Evolutionary conservation across 2,888 invertebrate species (phyloP), one percentile per base, ranked within the genome.

Genomic region (Colletes collaris): DNA sequence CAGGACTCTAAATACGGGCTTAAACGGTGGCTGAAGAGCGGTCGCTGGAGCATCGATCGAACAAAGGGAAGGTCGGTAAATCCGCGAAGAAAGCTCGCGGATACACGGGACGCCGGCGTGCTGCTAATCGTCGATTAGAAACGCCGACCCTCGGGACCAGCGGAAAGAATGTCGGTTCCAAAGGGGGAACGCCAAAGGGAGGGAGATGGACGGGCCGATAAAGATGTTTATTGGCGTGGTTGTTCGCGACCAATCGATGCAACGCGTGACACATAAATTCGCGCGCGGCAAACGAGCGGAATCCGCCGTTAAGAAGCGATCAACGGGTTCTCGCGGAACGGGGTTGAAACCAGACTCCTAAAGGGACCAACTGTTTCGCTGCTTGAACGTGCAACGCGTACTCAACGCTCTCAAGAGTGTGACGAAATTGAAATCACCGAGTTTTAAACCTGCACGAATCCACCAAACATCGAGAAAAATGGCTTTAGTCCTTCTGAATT

Each of bases 41-140:
- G n/a, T 56, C 13, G 16, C 13, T 37, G 10, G 11, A 11, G 40
- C 50, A 19, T 16, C 8, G 49, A 49, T 37, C 5, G 11, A 8
- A 66, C 10, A 37, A 65, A 52, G 40, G 49, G 44, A 46, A 52
- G 8, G 35, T 44, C 60, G 55, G 50, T 10, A 19, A 40, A 16
- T 44, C 13, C 60, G 52, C 10, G 76, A 71, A 35, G n/a, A 63
- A 40, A 46, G 19, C 10, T 40, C 50, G 19, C 27, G 40, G 66
- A 37, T 49, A 49, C 63, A 49, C 27, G 44, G 46, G 19, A 40
- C 27, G 70, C 49, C 79, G 58, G 59, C 44, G 50, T 55, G 59
- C 75, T 40, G 77, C 76, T 78, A 83, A 84, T 80, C 83, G 80
- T 6, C 84, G 74, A 84, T 84, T 76, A 83, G 84, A 69, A 79